Conservation (phyloP, 2,888 invertebrate species). For the Acronicta alni region DNA sequence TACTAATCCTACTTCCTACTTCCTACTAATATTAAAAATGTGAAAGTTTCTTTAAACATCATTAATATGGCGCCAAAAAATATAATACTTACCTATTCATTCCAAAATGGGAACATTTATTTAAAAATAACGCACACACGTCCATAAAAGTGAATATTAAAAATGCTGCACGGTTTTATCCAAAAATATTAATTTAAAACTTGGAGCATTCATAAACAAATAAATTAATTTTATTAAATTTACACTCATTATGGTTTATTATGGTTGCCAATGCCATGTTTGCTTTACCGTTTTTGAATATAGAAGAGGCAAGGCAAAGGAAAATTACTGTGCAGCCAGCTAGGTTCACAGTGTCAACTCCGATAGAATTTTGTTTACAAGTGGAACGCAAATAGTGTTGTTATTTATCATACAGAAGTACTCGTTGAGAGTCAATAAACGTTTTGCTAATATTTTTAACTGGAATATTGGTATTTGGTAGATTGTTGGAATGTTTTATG, state of each 20-base stretch:
- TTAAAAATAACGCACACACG: neutral
- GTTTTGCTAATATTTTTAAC: constrained; percentile 18
- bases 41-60: no score
- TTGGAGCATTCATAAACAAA: no score
- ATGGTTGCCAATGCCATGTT: constrained; percentile 25
- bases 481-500: neutral
- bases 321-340: constrained; percentile 52
- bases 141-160: neutral
- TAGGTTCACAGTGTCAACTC: constrained; percentile 49
- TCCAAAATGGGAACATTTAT: neutral
- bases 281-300: constrained; percentile 37
- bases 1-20: no score
- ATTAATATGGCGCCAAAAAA: no score
- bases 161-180: constrained; percentile 4
- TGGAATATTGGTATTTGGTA: constrained; percentile 14
- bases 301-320: constrained; percentile 42
- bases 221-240: constrained; percentile 16
- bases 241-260: no score
- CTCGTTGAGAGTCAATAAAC: constrained; percentile 16
- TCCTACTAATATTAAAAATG: no score
- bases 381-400: constrained; percentile 29
- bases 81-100: neutral
- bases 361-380: constrained; percentile 56
- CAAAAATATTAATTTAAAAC: constrained; percentile 15
- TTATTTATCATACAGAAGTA: constrained; percentile 33